Evolutionary conservation across 2,797 vertebrate species (phyloP), one percentile per base, ranked within the genome.

Genomic region (Argya squamiceps): DNA sequence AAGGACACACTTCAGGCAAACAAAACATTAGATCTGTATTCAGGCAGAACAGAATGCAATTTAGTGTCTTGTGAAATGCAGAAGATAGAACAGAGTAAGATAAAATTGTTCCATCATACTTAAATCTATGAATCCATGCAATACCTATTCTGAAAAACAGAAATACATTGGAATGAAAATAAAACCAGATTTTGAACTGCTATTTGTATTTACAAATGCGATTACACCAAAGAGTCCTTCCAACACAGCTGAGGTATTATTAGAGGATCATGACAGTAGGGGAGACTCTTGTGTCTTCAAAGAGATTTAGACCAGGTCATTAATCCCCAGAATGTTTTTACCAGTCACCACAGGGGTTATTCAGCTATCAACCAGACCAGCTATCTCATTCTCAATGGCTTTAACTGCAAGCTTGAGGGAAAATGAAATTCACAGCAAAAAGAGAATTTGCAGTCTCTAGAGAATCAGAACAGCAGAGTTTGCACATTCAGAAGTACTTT

Each of bases 241-340:
- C 58, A 88, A 69, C 18, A 92, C 4, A 92, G 34, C 9, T 1
- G 5, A 58, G 82, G 36, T 85, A 77, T 80, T 84, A 77, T 77
- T 88, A 95, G 41, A 88, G 27, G 32, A 85, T 69, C 65, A 52
- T 79, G 70, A 80, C 84, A 92, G 49, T 18, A 84, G 32, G 37
- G 53, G 52, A 95, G 44, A 92, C 32, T 63, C 53, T 92, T 46
- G n/a, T 71, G 71, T 80, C 87, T 77, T 85, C 89, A 89, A 22
- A 70, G 36, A 89, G 84, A 80, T 83, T 95, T 95, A 89, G 71
- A 88, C 62, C 43, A 64, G 56, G 53, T 60, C 4, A 1, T 83
- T 93, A 85, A 92, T 79, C 34, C 79, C 17, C 64, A 91, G 36
- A 91, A 91, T 60, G 49, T 49, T 94, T 96, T 59, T 68, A 77